Percentiles rank a stretch among this genome's conserved stretches.
Evolutionary conservation across 53 echinoderm and acorn worm species (phyloP).

Genomic region (Zoroaster sp.): DNA sequence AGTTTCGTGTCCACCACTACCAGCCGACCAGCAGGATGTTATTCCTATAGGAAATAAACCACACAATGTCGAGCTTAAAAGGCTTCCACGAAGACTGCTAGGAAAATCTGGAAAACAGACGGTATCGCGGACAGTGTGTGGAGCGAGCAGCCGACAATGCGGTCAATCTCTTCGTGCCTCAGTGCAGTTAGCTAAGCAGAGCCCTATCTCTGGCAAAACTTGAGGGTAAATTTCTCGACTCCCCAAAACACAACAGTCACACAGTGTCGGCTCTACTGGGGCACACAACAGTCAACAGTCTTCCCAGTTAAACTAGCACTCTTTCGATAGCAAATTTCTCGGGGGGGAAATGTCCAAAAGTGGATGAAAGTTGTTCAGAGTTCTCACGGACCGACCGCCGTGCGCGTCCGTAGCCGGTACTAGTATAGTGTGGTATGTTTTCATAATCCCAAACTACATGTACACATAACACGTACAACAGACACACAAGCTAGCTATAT

Average conservation of each 20-base stretch:
- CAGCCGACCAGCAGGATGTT: conserved; percentile 24
- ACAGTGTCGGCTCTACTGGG: background rate
- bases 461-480: too few species aligned
- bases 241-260: background rate
- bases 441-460: background rate
- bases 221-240: background rate
- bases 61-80: background rate
- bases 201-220: background rate
- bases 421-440: background rate
- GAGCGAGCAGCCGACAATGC: background rate
- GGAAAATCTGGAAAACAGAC: background rate
- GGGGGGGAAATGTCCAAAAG: background rate
- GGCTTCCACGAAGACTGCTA: background rate
- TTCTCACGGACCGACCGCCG: background rate
- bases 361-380: background rate
- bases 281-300: background rate
- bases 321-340: background rate
- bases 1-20: background rate
- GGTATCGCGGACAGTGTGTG: too few species aligned
- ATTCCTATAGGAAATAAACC: background rate
- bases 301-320: background rate
- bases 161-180: background rate
- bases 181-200: background rate
- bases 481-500: background rate
- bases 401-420: background rate